A percentile compares a stretch with the other conserved stretches of the same genome.
These are phyloP conservation scores for Gavia stellata DNA, from an alignment of 2,113 vertebrate species.

Conservation along the genomic window DNA sequence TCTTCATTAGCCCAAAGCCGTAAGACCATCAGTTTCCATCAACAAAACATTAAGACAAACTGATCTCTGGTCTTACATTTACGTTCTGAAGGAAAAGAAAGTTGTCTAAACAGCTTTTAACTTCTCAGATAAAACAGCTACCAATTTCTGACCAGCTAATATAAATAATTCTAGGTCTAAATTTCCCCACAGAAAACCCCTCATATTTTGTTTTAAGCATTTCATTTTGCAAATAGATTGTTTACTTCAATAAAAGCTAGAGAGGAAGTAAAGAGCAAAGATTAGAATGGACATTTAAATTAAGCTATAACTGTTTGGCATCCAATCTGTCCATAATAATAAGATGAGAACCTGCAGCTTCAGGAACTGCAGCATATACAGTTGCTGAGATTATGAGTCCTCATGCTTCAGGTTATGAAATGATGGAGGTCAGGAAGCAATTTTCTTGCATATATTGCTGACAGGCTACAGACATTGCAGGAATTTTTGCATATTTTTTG, in stretches of 20 bases:
- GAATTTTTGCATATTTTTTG: slow-evolving; percentile 6
- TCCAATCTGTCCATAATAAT: slow-evolving; percentile 29
- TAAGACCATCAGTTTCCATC: neutral
- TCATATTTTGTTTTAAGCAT: slow-evolving; percentile 1
- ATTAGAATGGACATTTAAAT: slow-evolving; percentile 53
- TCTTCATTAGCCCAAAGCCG: neutral
- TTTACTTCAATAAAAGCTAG: slow-evolving; percentile 28
- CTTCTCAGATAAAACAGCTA: neutral
- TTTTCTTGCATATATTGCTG: slow-evolving; percentile 44
- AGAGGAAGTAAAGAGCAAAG: slow-evolving; percentile 2
- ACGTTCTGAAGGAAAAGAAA: neutral
- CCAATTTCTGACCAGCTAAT: neutral
- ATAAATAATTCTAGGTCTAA: neutral
- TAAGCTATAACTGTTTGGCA: slow-evolving; percentile 21
- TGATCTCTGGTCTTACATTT: neutral
- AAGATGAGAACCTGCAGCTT: slow-evolving; percentile 35
- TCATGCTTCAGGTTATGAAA: slow-evolving; percentile 45
- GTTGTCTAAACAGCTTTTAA: neutral
- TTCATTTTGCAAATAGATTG: slow-evolving; percentile 42
- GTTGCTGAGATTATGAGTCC: slow-evolving; percentile 31
- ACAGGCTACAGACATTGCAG: neutral
- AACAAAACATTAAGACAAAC: neutral
- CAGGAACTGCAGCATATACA: neutral
- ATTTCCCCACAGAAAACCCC: neutral
- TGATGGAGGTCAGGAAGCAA: slow-evolving; percentile 62